Conservation (phyloP, 64 coral and sea anemone species). For the Anthopleura sola region DNA sequence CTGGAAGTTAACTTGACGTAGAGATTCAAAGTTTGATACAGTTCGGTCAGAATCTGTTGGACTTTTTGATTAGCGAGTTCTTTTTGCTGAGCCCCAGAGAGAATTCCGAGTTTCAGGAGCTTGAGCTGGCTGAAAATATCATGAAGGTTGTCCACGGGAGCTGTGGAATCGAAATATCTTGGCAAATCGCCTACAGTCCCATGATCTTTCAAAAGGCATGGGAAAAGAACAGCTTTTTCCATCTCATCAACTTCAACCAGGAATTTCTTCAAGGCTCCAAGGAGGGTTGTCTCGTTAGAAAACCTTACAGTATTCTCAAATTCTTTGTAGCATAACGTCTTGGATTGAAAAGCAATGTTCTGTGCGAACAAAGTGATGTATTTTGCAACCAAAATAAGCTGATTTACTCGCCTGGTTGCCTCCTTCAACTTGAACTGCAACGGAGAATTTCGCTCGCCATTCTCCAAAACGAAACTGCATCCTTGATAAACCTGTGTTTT, state of each 20-base stretch:
- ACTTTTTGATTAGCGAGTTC: neutral
- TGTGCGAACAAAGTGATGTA: conserved; percentile 18
- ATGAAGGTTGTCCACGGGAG: neutral
- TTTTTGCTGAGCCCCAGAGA: neutral
- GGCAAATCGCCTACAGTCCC: conserved; percentile 10
- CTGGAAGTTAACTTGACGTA: neutral
- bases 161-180: neutral
- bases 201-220: conserved; percentile 24
- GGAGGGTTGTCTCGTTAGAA: neutral
- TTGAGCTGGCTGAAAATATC: conserved; percentile 14
- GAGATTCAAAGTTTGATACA: neutral
- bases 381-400: conserved; percentile 2
- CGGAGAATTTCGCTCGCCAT: conserved; percentile 16
- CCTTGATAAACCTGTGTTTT: conserved; percentile 7
- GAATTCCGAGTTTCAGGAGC: conserved; percentile 20
- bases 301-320: conserved; percentile 13
- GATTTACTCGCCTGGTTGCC: neutral
- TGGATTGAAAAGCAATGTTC: conserved; percentile 12
- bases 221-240: conserved; percentile 31
- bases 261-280: neutral
- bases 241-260: neutral
- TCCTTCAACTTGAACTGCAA: conserved; percentile 21
- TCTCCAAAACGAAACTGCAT: neutral
- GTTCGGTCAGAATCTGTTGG: neutral
- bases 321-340: conserved; percentile 1